phyloP scores from a whole-genome alignment of 2,113 vertebrate species.

The Pycnonotus jocosus region DNA sequence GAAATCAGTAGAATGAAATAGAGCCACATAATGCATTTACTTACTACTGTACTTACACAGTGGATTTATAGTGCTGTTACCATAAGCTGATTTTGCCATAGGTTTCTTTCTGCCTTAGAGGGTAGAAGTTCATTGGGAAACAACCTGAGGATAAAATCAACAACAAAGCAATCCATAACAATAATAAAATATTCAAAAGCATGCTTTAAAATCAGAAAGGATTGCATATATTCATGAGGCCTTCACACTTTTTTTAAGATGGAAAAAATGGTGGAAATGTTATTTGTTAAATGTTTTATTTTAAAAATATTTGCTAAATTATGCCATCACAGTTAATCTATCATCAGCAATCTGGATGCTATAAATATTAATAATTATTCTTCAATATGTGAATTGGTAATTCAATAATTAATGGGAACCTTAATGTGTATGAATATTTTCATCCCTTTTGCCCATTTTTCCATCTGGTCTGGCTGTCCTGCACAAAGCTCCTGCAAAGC shows the following conservation, averaged over 20 bases:
- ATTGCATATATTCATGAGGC: background rate
- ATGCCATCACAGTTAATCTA: background rate
- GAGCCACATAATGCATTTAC: background rate
- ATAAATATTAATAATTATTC: conserved; percentile 49
- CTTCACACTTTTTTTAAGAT: background rate
- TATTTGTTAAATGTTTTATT: conserved; percentile 31
- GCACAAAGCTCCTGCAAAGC: background rate
- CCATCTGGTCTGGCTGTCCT: background rate
- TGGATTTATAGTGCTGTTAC: background rate
- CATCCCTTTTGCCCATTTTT: background rate
- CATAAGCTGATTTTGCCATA: background rate
- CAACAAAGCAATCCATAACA: background rate
- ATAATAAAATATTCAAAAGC: background rate
- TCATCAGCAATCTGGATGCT: background rate
- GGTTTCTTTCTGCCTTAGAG: background rate
- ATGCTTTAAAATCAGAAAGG: background rate
- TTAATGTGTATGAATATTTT: background rate
- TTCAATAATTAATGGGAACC: conserved; percentile 12
- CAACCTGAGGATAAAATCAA: background rate
- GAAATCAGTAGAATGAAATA: background rate
- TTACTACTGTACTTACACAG: background rate
- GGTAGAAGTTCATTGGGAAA: background rate
- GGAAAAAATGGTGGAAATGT: background rate
- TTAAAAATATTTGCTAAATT: conserved; percentile 48
- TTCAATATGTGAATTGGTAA: background rate